Evolutionary conservation across 2,113 vertebrate genomes (phyloP), one percentile per base, ranked within the genome.

Genomic region (Aepyceros melampus): DNA sequence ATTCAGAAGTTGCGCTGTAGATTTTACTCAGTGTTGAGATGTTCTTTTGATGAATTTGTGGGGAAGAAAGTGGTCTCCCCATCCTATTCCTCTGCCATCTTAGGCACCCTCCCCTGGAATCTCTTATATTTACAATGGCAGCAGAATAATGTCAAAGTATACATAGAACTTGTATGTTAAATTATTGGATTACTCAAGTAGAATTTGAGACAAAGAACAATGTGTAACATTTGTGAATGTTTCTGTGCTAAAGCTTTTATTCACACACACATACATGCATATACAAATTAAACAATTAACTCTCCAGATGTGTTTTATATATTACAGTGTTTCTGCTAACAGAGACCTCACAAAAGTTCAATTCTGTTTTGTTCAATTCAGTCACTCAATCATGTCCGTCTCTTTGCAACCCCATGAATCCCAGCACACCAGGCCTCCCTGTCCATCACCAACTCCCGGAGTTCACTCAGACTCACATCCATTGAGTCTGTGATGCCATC

Each of bases 271-370:
- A 9, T 0, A 67, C 29, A 92, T 40, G 5, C 19, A 0, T 11
- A 13, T 33, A 13, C 33, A 51, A 36, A 5, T 0, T 92, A 56
- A 81, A 82, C 0, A 81, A 53, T 89, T 71, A 87, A 0, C 7
- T 21, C 9, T 87, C 40, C n/a, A 60, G 67, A n/a, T 95, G 15
- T 0, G 36, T 82, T 96, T 56, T 17, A 23, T 5, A 58, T 2
- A n/a, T 7, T 1, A 0, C 43, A 0, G 0, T 0, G 31, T n/a
- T 76, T 12, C 8, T 81, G 14, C 33, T 8, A 25, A 23, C 13
- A 49, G 43, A 47, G 45, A 83, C 29, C 29, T 95, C 51, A 64
- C 6, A n/a, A 49, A 89, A 74, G 15, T 47, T 93, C 81, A 79
- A 16, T 12, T 88, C 5, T 25, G 67, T 67, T 64, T 96, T 36